Base-by-base conservation (phyloP, 1,140 invertebrate species). In the Cyphomyrmex costatus region DNA sequence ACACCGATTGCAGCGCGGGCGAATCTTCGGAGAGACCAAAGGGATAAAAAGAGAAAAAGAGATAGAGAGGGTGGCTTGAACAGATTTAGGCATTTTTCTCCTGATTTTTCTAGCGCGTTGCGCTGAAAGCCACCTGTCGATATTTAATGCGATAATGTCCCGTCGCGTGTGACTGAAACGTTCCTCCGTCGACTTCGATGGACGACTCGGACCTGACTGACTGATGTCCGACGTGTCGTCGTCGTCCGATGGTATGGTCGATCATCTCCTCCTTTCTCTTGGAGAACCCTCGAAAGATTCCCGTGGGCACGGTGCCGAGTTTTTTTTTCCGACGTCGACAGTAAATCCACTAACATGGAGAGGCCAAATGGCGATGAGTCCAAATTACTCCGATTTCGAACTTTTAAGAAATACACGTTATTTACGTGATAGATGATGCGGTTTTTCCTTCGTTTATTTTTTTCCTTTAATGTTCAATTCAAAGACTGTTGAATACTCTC, bases 101-200 rank as follows among this genome's bases (percentile, higher is more conserved):
- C 46, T 76, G 91, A 93, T 93, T 93, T 93, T 93, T 91, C 88
- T 90, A 80, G 66, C 80, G 86, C 68, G 77, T 71, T 24, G 56
- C 89, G 93, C 74, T 93, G 92, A 94, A 94, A 94, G 93, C 90
- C 92, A 92, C 83, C 91, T 93, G 93, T 94, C 94, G 94, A 95
- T 95, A 92, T 93, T 93, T 92, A 92, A 92, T 91, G 91, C 92
- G 94, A 95, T 95, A 95, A 94, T 94, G 94, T 94, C 94, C 92
- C 82, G 73, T 88, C 91, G 88, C 92, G 93, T 91, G 93, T 93
- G 90, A 94, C 92, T 90, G 89, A 89, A 68, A 88, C 87, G 92
- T 91, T 86, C 86, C 49, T 76, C 86, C 86, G 90, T 86, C 90
- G 92, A 93, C 90, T 92, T 88, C 88, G 77, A 90, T 92, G 88